These are phyloP conservation scores for Drosophila trichaetosa DNA, from an alignment of 2,888 invertebrate species.

Conservation along the genomic window DNA sequence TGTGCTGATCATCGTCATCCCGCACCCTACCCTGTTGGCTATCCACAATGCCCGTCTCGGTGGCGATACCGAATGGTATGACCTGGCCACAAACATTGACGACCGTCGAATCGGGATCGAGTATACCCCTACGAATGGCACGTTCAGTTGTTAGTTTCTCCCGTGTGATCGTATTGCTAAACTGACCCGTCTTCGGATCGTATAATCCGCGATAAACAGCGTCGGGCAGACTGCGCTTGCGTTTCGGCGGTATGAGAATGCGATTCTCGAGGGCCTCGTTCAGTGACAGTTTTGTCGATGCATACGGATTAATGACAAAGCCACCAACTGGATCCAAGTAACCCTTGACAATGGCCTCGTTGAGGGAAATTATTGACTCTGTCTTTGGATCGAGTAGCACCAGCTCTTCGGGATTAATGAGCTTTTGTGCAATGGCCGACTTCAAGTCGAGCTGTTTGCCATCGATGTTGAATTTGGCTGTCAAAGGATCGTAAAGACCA, in stretches of 20 bases:
- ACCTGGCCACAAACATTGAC: conserved; percentile 93
- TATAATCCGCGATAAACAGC: conserved; percentile 97
- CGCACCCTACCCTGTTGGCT: conserved; percentile 90
- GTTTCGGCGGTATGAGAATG: conserved; percentile 92
- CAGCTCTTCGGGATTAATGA: conserved; percentile 91
- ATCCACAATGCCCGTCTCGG: conserved; percentile 91
- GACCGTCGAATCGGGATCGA: conserved; percentile 94
- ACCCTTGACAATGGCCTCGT: conserved; percentile 91
- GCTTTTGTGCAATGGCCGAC: conserved; percentile 90
- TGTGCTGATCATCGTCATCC: conserved; percentile 87
- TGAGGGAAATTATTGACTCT: conserved; percentile 91
- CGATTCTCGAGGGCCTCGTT: conserved; percentile 94
- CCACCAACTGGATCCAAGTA: conserved; percentile 92
- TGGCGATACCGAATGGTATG: conserved; percentile 93
- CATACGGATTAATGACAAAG: conserved; percentile 91
- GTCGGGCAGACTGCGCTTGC: conserved; percentile 93
- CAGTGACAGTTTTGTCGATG: conserved; percentile 90
- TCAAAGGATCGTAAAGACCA: conserved; percentile 91
- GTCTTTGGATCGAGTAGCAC: conserved; percentile 92
- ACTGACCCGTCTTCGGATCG: conserved; percentile 93
- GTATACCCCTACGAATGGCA: conserved; percentile 93
- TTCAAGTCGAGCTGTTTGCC: conserved; percentile 89
- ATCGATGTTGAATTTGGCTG: conserved; percentile 90
- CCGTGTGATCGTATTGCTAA: conserved; percentile 91
- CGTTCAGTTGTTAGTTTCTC: conserved; percentile 92